A percentile compares a stretch with the other conserved stretches of the same genome.
Conservation (phyloP, 2,113 vertebrate species). For the Lethenteron reissneri region DNA sequence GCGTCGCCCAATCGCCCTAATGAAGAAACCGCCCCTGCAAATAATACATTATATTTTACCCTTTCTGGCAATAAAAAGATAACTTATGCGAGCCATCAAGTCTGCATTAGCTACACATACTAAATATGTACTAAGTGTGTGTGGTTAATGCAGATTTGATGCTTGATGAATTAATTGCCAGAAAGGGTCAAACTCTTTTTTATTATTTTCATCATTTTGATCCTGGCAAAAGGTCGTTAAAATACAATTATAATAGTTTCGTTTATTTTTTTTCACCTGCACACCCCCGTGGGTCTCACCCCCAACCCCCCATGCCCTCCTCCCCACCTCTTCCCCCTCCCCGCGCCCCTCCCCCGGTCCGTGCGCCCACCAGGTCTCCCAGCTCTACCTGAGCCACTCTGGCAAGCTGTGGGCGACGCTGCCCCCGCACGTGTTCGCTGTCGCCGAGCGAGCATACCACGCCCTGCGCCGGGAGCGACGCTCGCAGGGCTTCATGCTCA, state of each 20-base stretch:
- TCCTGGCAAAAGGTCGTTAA: background rate
- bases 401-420: slow-evolving; percentile 51
- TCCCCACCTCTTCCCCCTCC: background rate
- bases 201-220: background rate
- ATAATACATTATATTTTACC: too few relatives aligned
- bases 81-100: too few relatives aligned
- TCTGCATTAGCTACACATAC: too few relatives aligned
- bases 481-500: slow-evolving; percentile 70
- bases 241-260: background rate
- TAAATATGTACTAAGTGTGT: too few relatives aligned
- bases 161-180: background rate
- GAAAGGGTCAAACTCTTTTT: background rate
- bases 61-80: too few relatives aligned
- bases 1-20: too few relatives aligned
- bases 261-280: background rate
- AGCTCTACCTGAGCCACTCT: slow-evolving; percentile 55
- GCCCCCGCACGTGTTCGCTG: slow-evolving; percentile 79
- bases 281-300: background rate
- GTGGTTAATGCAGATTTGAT: background rate
- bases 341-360: background rate
- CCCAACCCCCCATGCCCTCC: background rate
- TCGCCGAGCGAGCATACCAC: slow-evolving; percentile 67
- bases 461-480: slow-evolving; percentile 57
- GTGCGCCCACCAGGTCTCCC: slow-evolving; percentile 45
- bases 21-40: too few relatives aligned